Evolutionary conservation across 2,113 vertebrate genomes (phyloP).

Genomic region (Enhydra lutris): DNA sequence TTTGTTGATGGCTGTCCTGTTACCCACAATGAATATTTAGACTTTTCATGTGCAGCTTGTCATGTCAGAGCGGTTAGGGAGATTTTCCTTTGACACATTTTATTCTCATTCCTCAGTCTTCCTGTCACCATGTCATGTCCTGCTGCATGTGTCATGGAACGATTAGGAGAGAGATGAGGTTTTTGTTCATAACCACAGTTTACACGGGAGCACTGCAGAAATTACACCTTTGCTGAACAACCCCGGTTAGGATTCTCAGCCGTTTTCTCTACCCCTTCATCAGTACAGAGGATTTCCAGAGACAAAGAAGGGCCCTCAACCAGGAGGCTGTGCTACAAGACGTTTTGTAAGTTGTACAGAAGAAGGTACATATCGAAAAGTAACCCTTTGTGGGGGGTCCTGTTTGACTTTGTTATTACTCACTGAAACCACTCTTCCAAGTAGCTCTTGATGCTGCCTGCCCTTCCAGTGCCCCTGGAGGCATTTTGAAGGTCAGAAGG

Average conservation of each 20-base stretch:
- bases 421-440: background rate
- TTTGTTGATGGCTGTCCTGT: slow-evolving; percentile 41
- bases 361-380: background rate
- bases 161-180: background rate
- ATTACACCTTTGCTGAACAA: background rate
- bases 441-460: background rate
- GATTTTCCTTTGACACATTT: background rate
- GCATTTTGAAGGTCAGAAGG: background rate
- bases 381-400: background rate
- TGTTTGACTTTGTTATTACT: background rate
- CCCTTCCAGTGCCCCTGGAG: background rate
- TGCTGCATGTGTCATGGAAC: background rate
- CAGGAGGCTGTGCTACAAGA: fast-evolving
- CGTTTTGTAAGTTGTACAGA: background rate
- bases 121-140: background rate
- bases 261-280: background rate
- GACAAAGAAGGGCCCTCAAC: background rate
- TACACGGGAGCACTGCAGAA: background rate
- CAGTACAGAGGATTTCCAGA: background rate
- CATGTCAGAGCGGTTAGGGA: background rate
- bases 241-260: background rate
- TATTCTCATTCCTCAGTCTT: background rate
- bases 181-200: background rate
- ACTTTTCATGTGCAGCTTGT: background rate
- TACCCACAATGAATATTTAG: slow-evolving; percentile 2